These are phyloP conservation scores for Numida meleagris DNA, from an alignment of 2,113 vertebrate species.

Conservation along the genomic window DNA sequence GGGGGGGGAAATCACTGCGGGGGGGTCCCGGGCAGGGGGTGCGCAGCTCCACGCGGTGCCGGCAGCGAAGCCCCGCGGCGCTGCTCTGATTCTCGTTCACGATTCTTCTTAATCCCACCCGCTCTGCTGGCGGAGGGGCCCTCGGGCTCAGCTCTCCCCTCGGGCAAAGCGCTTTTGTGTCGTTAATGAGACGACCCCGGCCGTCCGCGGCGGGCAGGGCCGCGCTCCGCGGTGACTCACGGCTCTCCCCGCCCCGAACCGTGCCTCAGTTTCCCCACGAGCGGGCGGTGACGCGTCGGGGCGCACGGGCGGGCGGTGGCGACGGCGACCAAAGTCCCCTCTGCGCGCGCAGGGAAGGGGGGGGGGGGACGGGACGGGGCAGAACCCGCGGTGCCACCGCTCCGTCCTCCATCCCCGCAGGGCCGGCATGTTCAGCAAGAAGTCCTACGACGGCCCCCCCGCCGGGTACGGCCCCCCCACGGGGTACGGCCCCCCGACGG, in stretches of 20 bases:
- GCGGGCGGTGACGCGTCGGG: neutral
- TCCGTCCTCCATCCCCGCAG: fast-evolving
- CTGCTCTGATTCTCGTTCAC: neutral
- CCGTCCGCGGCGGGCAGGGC: neutral
- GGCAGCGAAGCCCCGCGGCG: fast-evolving
- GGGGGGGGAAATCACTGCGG: neutral
- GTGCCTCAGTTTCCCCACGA: neutral
- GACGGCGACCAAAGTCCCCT: slow-evolving; percentile 16
- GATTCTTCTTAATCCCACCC: neutral
- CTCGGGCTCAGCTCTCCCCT: too few relatives aligned
- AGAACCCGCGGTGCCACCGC: neutral
- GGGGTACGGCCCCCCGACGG: slow-evolving; percentile 20
- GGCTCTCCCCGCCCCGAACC: neutral
- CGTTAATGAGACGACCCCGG: too few relatives aligned
- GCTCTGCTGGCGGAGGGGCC: neutral
- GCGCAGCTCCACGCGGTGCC: too few relatives aligned
- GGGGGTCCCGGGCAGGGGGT: neutral
- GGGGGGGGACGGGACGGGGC: too few relatives aligned
- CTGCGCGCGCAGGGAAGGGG: fast-evolving
- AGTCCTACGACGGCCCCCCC: neutral
- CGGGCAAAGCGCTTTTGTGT: too few relatives aligned
- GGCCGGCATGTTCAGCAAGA: neutral
- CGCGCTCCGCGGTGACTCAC: neutral
- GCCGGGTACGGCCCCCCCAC: slow-evolving; percentile 43
- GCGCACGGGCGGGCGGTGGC: neutral